A percentile compares a stretch with the other conserved stretches of the same genome.
phyloP scores from a whole-genome alignment of 64 coral and sea anemone species.

The Pachyseris speciosa region DNA sequence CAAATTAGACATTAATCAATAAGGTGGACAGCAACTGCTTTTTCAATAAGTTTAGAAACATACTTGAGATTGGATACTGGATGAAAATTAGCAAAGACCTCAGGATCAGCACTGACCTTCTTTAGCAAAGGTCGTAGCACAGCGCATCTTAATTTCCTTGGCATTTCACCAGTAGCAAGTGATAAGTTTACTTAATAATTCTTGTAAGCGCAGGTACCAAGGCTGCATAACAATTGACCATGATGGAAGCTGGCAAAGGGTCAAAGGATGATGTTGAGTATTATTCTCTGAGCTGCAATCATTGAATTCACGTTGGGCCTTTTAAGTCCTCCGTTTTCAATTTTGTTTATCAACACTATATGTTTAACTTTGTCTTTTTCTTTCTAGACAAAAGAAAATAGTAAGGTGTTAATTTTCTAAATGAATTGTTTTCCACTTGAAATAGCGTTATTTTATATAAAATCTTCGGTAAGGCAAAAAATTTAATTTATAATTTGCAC shows the following conservation, averaged over 20 bases:
- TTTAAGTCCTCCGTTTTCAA: no score
- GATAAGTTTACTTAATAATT: constrained; percentile 55
- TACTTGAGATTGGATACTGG: constrained; percentile 34
- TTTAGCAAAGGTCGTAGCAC: constrained; percentile 12
- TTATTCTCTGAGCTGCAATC: no score
- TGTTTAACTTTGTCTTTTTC: no score
- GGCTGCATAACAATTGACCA: constrained; percentile 25
- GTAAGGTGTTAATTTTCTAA: no score
- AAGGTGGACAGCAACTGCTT: background rate
- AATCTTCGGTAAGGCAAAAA: no score
- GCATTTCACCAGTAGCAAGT: background rate
- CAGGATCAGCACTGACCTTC: constrained; percentile 15
- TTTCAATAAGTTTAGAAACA: background rate
- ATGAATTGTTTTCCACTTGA: no score
- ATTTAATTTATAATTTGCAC: no score
- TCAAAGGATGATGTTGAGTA: no score
- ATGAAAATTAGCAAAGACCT: constrained; percentile 30
- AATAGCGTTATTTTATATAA: no score
- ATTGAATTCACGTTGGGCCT: no score
- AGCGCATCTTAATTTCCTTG: constrained; percentile 1
- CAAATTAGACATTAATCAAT: background rate
- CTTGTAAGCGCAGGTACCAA: constrained; percentile 14
- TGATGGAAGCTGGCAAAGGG: constrained; percentile 21
- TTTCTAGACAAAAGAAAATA: no score
- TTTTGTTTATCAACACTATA: no score